These are phyloP conservation scores for Epicauta chinensis DNA, from an alignment of 1,140 invertebrate species.

Conservation along the genomic window DNA sequence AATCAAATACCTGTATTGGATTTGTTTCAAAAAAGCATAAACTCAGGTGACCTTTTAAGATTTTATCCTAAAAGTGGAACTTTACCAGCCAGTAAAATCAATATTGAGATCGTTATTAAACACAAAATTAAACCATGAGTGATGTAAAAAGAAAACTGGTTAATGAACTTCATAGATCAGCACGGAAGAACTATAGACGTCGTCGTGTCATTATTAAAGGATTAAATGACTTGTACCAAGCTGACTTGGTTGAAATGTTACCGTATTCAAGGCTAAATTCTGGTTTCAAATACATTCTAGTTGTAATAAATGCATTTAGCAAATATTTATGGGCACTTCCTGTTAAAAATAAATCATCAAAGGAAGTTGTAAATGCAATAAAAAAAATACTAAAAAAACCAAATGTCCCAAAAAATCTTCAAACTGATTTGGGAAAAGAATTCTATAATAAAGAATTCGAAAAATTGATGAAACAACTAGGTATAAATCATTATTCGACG, in stretches of 20 bases:
- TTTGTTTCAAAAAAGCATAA: too few relatives aligned
- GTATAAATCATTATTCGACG: constrained; percentile 43
- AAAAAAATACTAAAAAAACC: constrained; percentile 1
- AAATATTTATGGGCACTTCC: constrained; percentile 41
- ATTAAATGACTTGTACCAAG: constrained; percentile 23
- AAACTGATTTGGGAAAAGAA: background rate
- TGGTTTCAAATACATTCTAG: constrained; percentile 39
- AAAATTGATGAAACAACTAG: background rate
- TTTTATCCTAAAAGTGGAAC: too few relatives aligned
- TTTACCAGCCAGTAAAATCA: too few relatives aligned
- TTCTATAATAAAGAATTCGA: background rate
- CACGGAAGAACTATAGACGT: background rate
- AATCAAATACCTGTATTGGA: too few relatives aligned
- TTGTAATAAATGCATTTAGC: constrained; percentile 42
- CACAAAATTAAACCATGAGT: too few relatives aligned
- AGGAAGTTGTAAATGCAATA: constrained; percentile 5
- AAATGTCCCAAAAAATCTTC: background rate
- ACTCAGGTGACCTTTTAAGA: too few relatives aligned
- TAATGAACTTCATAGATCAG: background rate
- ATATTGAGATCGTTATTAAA: too few relatives aligned
- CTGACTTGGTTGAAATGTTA: constrained; percentile 24
- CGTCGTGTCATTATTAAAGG: constrained; percentile 12
- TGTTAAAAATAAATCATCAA: constrained; percentile 36
- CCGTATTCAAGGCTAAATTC: constrained; percentile 28
- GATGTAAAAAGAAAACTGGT: too few relatives aligned